phyloP scores from a whole-genome alignment of 2,797 vertebrate genomes.

The Cygnus olor region DNA sequence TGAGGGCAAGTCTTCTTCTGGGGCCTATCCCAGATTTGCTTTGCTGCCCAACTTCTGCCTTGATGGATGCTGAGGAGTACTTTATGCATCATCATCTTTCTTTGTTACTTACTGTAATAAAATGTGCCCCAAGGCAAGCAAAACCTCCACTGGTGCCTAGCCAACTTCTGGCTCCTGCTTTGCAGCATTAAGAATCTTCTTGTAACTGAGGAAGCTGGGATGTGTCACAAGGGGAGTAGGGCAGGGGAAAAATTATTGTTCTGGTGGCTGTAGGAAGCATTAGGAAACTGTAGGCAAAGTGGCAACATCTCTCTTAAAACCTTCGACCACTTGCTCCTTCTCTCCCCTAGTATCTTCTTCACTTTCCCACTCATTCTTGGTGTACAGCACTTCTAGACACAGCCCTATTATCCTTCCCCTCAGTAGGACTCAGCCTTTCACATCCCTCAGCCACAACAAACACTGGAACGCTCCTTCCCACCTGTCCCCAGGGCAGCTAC shows the following conservation, averaged over 20 bases:
- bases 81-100: background rate
- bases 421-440: background rate
- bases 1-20: background rate
- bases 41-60: background rate
- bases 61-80: background rate
- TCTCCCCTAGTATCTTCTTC: background rate
- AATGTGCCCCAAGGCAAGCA: background rate
- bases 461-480: background rate
- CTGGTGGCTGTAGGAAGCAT: background rate
- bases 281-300: background rate
- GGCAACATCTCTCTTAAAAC: background rate
- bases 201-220: background rate
- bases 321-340: background rate
- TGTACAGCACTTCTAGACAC: background rate
- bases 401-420: rapidly evolving
- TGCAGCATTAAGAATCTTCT: background rate
- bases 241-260: background rate
- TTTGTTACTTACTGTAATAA: background rate
- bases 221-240: background rate
- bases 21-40: background rate
- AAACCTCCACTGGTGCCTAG: background rate
- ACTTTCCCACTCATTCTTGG: background rate
- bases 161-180: background rate
- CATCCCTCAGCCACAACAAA: background rate
- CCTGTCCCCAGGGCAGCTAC: background rate